Percentiles rank a stretch among this genome's conserved stretches.
Evolutionary conservation across 2,888 invertebrate genomes (phyloP).

Genomic region (Arge pagana): DNA sequence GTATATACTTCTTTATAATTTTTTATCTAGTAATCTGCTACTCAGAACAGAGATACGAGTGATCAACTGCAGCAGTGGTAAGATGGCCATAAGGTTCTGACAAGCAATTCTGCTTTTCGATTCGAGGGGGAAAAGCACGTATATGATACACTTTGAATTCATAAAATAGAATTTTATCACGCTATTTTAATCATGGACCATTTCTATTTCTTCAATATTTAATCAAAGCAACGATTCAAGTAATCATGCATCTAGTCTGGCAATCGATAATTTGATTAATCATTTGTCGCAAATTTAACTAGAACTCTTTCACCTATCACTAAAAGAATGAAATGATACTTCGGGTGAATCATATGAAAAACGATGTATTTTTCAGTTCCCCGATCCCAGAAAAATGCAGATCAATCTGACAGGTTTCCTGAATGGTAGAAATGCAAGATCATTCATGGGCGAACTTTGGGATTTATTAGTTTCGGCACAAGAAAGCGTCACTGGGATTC

Average conservation of each 20-base stretch:
- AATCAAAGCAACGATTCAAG: not conserved
- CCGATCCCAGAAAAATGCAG: conserved; percentile 98
- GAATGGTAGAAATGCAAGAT: conserved; percentile 95
- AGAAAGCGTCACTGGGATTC: conserved; percentile 94
- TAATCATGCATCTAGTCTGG: not conserved
- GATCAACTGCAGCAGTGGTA: conserved; percentile 38
- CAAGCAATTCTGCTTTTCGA: conserved; percentile 53
- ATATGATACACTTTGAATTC: conserved; percentile 1
- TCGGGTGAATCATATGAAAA: not conserved
- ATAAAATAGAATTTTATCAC: not conserved
- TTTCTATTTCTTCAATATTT: conserved; percentile 6
- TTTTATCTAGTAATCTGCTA: conserved; percentile 10
- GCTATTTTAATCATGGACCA: conserved; percentile 19
- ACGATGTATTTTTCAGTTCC: conserved; percentile 70
- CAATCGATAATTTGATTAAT: not conserved
- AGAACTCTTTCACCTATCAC: not conserved
- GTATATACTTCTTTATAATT: conserved; percentile 22
- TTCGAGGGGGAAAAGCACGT: conserved; percentile 58
- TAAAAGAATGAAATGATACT: not conserved
- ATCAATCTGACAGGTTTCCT: conserved; percentile 99
- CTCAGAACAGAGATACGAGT: conserved; percentile 2
- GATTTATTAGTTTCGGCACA: conserved; percentile 92
- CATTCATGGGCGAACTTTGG: conserved; percentile 99
- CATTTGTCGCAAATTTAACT: too few relatives aligned
- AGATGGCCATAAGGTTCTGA: conserved; percentile 39